Base-by-base conservation (phyloP, 2,797 vertebrate species). In the Typhlichthys eigenmanni region DNA sequence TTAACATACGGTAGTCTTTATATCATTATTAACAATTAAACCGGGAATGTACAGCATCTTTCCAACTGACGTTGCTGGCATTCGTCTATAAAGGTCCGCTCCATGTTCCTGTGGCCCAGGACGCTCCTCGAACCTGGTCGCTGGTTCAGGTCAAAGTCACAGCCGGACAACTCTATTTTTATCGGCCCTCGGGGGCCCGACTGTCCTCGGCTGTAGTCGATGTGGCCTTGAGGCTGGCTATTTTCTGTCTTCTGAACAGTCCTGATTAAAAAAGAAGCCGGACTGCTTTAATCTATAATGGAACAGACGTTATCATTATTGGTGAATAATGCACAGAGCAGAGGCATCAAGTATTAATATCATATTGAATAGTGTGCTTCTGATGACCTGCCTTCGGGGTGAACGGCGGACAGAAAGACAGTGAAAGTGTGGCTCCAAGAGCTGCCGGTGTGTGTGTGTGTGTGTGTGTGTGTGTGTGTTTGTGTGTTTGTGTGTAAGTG, bases 311-410 rank as follows among this genome's bases (percentile, higher is more conserved):
- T 91, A 92, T 94, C 90, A 92, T 92, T 93, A 92, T 92, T 90
- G 88, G 91, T 95, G 91, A 95, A 95, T 95, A 94, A 95, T 95
- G 93, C 91, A 95, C 90, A 76, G 86, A 75, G 69, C 87, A 83
- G 85, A 85, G 83, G 89, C 91, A 94, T 94, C 90, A 94, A 94
- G 89, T 92, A 94, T 94, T 95, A 94, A 95, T 94, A 92, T 91
- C 83, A 88, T 93, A 93, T 93, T 79, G 91, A 92, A 89, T 88
- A 83, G 82, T 89, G 88, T 70, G 60, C 87, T 79, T 91, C 81
- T 65, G 59, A 78, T 86, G 88, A 88, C 85, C 69, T 81, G 85
- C 89, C 90, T 89, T 78, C 86, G 87, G 88, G 88, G 88, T 86
- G 88, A 29, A 67, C 75, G 65, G 63, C 78, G 71, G 86, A 71